A percentile compares a stretch with the other conserved stretches of the same genome.
These are phyloP conservation scores for Temnothorax unifasciatus DNA, from an alignment of 2,888 invertebrate genomes.

Conservation along the genomic window DNA sequence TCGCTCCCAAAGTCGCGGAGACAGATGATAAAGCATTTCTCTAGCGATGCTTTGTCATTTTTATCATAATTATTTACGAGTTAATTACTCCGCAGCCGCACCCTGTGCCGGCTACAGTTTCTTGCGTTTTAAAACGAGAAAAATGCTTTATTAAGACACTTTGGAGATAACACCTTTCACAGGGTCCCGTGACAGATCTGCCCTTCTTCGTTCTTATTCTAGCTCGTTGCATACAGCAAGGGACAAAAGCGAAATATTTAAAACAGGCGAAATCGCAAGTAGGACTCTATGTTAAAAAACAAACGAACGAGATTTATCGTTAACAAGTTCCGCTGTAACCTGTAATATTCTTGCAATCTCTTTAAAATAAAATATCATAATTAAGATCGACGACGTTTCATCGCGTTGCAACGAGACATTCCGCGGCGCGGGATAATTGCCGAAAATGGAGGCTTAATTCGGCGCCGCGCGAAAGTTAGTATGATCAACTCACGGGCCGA, in stretches of 20 bases:
- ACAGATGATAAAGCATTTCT: constrained; percentile 80
- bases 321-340: background rate
- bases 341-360: background rate
- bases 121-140: constrained; percentile 42
- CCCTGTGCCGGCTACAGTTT: constrained; percentile 38
- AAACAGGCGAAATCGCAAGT: background rate
- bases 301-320: background rate
- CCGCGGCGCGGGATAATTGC: constrained; percentile 39
- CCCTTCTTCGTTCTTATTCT: background rate
- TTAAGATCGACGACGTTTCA: constrained; percentile 3
- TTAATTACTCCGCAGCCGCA: constrained; percentile 79
- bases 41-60: constrained; percentile 82
- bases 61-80: constrained; percentile 85
- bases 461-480: constrained; percentile 69
- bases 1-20: constrained; percentile 54
- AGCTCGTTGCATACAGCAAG: background rate
- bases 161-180: constrained; percentile 37
- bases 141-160: constrained; percentile 52
- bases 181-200: constrained; percentile 14
- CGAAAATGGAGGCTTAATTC: constrained; percentile 52
- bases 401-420: constrained; percentile 10
- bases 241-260: constrained; percentile 12
- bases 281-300: background rate
- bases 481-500: constrained; percentile 69
- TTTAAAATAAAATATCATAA: constrained; percentile 4